Conservation (phyloP, 1,140 invertebrate species). For the Diorhabda carinulata region DNA sequence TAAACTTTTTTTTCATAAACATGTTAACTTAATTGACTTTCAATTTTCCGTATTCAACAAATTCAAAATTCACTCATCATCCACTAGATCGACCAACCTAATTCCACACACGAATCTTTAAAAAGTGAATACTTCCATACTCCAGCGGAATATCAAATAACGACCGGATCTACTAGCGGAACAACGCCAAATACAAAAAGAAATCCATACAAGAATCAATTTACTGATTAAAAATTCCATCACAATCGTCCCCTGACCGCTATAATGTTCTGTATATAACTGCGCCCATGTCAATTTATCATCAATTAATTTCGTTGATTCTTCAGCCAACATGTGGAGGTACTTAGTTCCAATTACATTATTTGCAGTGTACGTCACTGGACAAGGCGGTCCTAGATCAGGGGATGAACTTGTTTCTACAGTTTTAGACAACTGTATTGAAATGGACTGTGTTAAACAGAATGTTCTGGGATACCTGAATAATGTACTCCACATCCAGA, state of each 20-base stretch:
- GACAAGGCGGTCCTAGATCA: slow-evolving; percentile 55
- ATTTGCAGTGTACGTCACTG: slow-evolving; percentile 49
- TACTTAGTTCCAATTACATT: slow-evolving; percentile 38
- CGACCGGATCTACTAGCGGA: slow-evolving; percentile 33
- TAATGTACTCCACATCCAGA: slow-evolving; percentile 59
- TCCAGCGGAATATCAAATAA: slow-evolving; percentile 22
- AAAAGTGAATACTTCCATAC: slow-evolving; percentile 22
- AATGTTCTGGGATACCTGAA: slow-evolving; percentile 71
- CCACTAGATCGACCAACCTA: background rate
- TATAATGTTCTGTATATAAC: slow-evolving; percentile 45
- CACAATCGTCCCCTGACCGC: slow-evolving; percentile 37
- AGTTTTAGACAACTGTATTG: slow-evolving; percentile 68
- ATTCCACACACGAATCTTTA: slow-evolving; percentile 18
- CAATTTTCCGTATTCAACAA: background rate
- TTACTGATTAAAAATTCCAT: slow-evolving; percentile 18
- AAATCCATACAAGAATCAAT: slow-evolving; percentile 22
- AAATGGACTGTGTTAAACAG: slow-evolving; percentile 66
- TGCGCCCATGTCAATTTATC: slow-evolving; percentile 43
- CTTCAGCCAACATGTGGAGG: slow-evolving; percentile 43
- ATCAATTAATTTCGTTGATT: slow-evolving; percentile 34
- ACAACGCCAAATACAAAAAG: slow-evolving; percentile 28
- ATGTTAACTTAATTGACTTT: background rate
- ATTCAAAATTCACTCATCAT: background rate
- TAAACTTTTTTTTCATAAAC: too few relatives aligned
- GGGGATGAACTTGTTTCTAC: slow-evolving; percentile 66